Evolutionary conservation across 2,113 vertebrate species (phyloP).

Genomic region (Trichomycterus rosablanca): DNA sequence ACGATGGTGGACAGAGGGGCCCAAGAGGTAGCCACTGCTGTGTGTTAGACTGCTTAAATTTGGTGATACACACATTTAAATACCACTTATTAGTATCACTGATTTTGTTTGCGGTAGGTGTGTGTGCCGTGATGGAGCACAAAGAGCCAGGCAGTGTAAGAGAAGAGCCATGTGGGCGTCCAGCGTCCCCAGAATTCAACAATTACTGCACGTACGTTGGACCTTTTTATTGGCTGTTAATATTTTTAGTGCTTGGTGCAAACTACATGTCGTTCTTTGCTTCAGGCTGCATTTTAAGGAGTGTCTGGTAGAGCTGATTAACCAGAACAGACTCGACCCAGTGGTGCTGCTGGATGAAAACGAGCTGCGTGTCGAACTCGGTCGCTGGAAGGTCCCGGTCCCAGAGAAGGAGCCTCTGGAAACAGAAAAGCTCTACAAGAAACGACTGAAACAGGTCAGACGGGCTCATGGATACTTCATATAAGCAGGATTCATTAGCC

Average conservation of each 20-base stretch:
- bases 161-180: conserved; percentile 59
- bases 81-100: too few relatives aligned
- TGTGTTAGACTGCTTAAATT: too few relatives aligned
- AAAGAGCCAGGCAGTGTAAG: conserved; percentile 43
- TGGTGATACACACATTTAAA: too few relatives aligned
- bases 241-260: background rate
- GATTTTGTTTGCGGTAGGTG: conserved; percentile 45
- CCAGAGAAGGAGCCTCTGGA: conserved; percentile 49
- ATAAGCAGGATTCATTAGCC: too few relatives aligned
- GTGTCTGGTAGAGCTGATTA: conserved; percentile 64
- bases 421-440: conserved; percentile 42
- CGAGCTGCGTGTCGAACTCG: conserved; percentile 57
- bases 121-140: conserved; percentile 62
- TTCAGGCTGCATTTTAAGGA: conserved; percentile 68
- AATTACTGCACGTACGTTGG: too few relatives aligned
- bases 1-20: background rate
- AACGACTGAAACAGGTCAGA: conserved; percentile 59
- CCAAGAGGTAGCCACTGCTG: conserved; percentile 33
- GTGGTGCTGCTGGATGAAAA: conserved; percentile 48
- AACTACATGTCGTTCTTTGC: conserved; percentile 6
- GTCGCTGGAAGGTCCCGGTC: conserved; percentile 53
- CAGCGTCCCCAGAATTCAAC: conserved; percentile 20
- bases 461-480: background rate
- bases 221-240: background rate
- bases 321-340: conserved; percentile 57